Evolutionary conservation across 2,113 vertebrate species (phyloP).

Genomic region (Trichechus manatus): DNA sequence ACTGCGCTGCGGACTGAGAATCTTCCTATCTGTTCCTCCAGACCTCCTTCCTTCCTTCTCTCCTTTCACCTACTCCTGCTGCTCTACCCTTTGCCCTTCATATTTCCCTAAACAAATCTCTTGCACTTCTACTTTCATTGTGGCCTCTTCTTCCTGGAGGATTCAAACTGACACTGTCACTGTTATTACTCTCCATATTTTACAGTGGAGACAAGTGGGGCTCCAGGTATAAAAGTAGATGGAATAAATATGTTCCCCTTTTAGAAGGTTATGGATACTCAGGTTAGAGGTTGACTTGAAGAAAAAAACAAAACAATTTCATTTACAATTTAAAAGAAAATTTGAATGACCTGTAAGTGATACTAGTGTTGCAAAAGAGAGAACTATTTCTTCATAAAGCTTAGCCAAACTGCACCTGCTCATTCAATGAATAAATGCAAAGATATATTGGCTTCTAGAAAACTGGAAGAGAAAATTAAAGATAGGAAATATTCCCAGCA

Average conservation of each 20-base stretch:
- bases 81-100: neutral
- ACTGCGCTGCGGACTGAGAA: neutral
- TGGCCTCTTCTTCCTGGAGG: neutral
- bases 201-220: neutral
- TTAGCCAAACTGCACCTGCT: neutral
- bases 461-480: constrained; percentile 29
- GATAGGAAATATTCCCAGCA: neutral
- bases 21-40: neutral
- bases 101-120: neutral
- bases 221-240: neutral
- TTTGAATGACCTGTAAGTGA: neutral
- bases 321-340: constrained; percentile 19
- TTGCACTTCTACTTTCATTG: neutral
- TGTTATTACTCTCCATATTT: neutral
- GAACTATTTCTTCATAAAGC: neutral
- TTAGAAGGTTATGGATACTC: neutral
- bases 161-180: neutral
- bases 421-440: neutral
- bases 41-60: neutral
- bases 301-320: neutral
- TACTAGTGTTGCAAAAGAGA: neutral
- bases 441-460: neutral
- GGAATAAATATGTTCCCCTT: neutral
- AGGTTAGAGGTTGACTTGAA: neutral
- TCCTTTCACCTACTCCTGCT: neutral